Percentiles rank a stretch among this genome's conserved stretches.
Conservation (phyloP, 2,797 vertebrate species). For the Echeneis naucrates region DNA sequence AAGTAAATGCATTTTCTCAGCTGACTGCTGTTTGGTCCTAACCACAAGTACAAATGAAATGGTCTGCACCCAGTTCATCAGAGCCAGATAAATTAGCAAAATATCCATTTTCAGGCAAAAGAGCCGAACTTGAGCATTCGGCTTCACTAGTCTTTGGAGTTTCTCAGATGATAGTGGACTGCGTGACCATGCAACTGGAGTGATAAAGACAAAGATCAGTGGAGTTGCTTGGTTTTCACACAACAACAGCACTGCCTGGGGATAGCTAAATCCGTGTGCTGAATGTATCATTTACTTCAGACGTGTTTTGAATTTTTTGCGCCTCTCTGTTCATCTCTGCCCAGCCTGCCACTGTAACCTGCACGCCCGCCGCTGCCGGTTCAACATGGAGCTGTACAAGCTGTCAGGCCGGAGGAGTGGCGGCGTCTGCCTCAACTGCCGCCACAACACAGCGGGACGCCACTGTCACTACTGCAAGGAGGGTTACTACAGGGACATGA, state of each 20-base stretch:
- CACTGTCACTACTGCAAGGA: slow-evolving; percentile 99
- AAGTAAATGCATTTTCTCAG: slow-evolving; percentile 52
- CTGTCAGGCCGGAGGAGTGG: slow-evolving; percentile 95
- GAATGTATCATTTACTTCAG: slow-evolving; percentile 1
- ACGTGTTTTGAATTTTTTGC: neutral
- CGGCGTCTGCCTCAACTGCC: slow-evolving; percentile 97
- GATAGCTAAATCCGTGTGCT: slow-evolving; percentile 8
- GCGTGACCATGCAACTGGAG: slow-evolving; percentile 16
- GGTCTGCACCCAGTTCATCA: slow-evolving; percentile 22
- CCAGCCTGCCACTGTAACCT: slow-evolving; percentile 98
- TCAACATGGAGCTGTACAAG: slow-evolving; percentile 99
- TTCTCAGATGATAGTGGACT: slow-evolving; percentile 28
- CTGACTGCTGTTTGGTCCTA: slow-evolving; percentile 8
- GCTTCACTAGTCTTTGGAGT: slow-evolving; percentile 30
- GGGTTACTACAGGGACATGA: slow-evolving; percentile 97
- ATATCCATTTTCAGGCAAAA: slow-evolving; percentile 39
- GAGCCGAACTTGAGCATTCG: slow-evolving; percentile 1
- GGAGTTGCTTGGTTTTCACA: slow-evolving; percentile 14
- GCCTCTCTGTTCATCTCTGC: slow-evolving; percentile 21
- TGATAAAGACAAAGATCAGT: slow-evolving; percentile 37
- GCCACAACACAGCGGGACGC: slow-evolving; percentile 96
- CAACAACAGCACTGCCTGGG: slow-evolving; percentile 1
- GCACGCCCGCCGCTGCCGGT: slow-evolving; percentile 95
- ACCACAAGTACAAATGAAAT: slow-evolving; percentile 3
- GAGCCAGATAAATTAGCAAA: slow-evolving; percentile 35